These are phyloP conservation scores for Anguilla pacifica DNA, from an alignment of 2,797 vertebrate species.

Conservation along the genomic window DNA sequence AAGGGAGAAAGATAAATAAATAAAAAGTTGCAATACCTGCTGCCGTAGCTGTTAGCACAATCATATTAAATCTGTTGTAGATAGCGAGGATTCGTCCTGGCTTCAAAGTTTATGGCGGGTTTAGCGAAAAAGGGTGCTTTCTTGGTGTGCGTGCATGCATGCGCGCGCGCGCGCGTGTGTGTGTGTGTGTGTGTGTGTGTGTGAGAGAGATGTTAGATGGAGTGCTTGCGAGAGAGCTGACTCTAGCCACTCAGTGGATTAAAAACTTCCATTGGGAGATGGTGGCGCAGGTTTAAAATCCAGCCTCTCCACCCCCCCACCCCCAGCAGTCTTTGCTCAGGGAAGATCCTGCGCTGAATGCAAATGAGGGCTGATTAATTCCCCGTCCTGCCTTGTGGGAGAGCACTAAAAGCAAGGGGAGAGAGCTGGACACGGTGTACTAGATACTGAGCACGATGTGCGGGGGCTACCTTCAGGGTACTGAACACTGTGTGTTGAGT, in stretches of 20 bases:
- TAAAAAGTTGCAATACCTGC: conserved; percentile 49
- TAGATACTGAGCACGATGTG: background rate
- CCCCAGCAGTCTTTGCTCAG: conserved; percentile 57
- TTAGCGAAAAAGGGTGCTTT: conserved; percentile 37
- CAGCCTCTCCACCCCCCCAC: conserved; percentile 28
- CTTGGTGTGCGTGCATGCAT: background rate
- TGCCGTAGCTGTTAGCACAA: conserved; percentile 54
- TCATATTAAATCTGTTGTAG: conserved; percentile 63
- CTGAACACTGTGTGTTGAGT: background rate
- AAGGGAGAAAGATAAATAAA: conserved; percentile 14
- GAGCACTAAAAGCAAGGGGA: conserved; percentile 50
- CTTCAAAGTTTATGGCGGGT: conserved; percentile 45
- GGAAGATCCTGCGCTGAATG: conserved; percentile 58
- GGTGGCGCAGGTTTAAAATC: conserved; percentile 35
- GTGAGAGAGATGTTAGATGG: background rate
- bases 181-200: background rate
- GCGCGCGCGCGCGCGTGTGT: background rate
- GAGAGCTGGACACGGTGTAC: conserved; percentile 1
- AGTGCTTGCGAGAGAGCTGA: conserved; percentile 38
- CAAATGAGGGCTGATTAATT: conserved; percentile 70
- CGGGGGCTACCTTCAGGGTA: background rate
- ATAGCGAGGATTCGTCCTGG: conserved; percentile 51
- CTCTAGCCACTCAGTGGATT: conserved; percentile 55
- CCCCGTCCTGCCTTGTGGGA: conserved; percentile 52
- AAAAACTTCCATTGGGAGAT: conserved; percentile 52